These are phyloP conservation scores for Gymnothorax javanicus DNA, from an alignment of 2,797 vertebrate species.

Conservation along the genomic window DNA sequence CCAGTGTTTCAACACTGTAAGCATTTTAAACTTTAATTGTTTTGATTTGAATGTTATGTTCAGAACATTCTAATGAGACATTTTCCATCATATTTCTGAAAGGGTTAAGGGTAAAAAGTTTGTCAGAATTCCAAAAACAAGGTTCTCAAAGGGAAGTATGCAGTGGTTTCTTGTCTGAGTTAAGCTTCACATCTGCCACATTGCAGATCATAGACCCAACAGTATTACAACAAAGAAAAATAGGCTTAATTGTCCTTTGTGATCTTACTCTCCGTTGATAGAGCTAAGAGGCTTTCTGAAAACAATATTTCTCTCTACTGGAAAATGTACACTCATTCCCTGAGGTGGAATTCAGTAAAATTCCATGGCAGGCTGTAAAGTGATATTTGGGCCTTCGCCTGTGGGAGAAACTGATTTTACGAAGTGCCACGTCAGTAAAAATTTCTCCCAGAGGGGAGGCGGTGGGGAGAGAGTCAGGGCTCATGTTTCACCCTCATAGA, in stretches of 20 bases:
- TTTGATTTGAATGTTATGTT: not conserved
- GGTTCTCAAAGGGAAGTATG: not conserved
- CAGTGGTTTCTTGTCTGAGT: not conserved
- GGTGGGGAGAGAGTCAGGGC: not conserved
- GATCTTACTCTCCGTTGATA: not conserved
- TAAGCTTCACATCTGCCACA: not conserved
- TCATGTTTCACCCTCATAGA: not conserved
- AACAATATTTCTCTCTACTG: not conserved
- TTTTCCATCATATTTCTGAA: not conserved
- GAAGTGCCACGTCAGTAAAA: constrained; percentile 14
- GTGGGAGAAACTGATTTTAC: constrained; percentile 28
- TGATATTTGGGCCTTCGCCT: not conserved
- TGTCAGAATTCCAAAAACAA: not conserved
- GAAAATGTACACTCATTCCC: constrained; percentile 54
- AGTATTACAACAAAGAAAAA: not conserved
- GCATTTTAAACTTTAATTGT: not conserved
- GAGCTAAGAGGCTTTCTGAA: not conserved
- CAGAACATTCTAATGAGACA: not conserved
- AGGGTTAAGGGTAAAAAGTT: not conserved
- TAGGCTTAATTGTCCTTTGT: not conserved
- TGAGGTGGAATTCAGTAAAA: constrained; percentile 65
- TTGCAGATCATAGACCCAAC: not conserved
- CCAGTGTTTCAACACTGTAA: too few species aligned
- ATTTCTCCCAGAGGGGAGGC: not conserved
- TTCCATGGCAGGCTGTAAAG: constrained; percentile 50